These are phyloP conservation scores for Conchocele bisecta DNA, from an alignment of 2,888 invertebrate species.

Conservation along the genomic window DNA sequence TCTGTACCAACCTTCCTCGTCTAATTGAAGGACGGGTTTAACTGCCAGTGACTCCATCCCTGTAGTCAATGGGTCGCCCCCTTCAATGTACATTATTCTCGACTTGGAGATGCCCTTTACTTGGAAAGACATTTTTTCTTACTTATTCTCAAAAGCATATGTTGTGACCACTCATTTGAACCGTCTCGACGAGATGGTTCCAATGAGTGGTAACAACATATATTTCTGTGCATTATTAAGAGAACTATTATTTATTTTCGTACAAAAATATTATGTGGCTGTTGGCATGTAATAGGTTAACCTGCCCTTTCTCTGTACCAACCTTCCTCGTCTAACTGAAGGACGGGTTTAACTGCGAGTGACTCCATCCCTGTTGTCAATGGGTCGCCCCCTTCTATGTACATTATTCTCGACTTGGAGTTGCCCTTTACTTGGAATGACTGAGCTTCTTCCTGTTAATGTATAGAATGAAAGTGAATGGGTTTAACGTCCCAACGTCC, in stretches of 20 bases:
- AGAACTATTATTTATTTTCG: too few relatives aligned
- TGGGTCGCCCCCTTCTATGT: conserved; percentile 76
- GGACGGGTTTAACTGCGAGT: conserved; percentile 67
- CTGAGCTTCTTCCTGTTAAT: conserved; percentile 78
- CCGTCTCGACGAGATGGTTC: too few relatives aligned
- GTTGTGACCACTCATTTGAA: too few relatives aligned
- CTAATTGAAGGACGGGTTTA: conserved; percentile 60
- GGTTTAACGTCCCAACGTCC: too few relatives aligned
- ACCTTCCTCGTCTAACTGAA: conserved; percentile 74
- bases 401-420: conserved; percentile 79
- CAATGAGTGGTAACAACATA: too few relatives aligned
- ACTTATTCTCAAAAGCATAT: too few relatives aligned
- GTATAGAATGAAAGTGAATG: too few relatives aligned
- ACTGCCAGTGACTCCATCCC: conserved; percentile 77
- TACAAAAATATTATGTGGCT: too few relatives aligned
- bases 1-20: too few relatives aligned
- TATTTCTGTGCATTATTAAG: too few relatives aligned
- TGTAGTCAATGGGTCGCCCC: conserved; percentile 74
- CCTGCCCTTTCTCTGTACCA: neutral
- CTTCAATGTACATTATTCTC: conserved; percentile 78
- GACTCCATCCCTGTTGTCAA: conserved; percentile 76
- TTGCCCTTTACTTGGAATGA: conserved; percentile 76
- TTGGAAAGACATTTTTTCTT: too few relatives aligned
- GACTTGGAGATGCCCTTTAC: conserved; percentile 75
- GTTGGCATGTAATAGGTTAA: neutral